Evolutionary conservation across 1,140 invertebrate genomes (phyloP), one percentile per base, ranked within the genome.

Genomic region (Drosophila seguyi): DNA sequence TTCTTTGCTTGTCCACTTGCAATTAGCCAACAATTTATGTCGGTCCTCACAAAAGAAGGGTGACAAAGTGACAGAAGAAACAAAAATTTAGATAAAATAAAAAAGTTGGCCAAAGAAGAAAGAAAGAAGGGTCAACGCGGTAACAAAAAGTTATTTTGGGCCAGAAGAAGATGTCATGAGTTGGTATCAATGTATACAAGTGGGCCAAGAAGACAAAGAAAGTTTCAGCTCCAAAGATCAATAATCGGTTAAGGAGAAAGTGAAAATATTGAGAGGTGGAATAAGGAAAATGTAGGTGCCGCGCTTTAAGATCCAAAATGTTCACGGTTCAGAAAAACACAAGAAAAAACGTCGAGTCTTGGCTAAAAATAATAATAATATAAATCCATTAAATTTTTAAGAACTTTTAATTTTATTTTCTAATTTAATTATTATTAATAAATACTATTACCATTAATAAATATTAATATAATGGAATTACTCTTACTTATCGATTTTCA

Each of bases 11-110:
- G 27, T 73, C 44, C 53, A 75, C 81, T 85, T 81, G 81, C 81
- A 85, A 85, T 85, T 85, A 85, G 81, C 81, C 63, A 85, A 58
- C 81, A 85, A 81, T 84, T 85, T 85, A 85, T 85, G 81, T 85
- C 73, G 63, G 39, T 50, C 45, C 20, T 45, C 44, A 77, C 57
- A 85, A 85, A 61, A 66, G 78, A 44, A 77, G 59, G 55, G 48
- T 38, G 42, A 50, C 68, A 75, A 42, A 41, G 55, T 39, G 11
- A 38, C 18, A 39, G 22, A 52, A 14, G 6, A 11, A 18, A 25
- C 11, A 13, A 29, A 41, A 53, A 34, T 16, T 47, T 13, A 31
- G 16, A 55, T 34, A 4, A 4, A 48, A 63, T 44, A 56, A 29
- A 36, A 10, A 53, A 45, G 45, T 57, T 45, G 57, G 10, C 39